These are phyloP conservation scores for Equus przewalskii DNA, from an alignment of 2,113 vertebrate genomes.

Conservation along the genomic window DNA sequence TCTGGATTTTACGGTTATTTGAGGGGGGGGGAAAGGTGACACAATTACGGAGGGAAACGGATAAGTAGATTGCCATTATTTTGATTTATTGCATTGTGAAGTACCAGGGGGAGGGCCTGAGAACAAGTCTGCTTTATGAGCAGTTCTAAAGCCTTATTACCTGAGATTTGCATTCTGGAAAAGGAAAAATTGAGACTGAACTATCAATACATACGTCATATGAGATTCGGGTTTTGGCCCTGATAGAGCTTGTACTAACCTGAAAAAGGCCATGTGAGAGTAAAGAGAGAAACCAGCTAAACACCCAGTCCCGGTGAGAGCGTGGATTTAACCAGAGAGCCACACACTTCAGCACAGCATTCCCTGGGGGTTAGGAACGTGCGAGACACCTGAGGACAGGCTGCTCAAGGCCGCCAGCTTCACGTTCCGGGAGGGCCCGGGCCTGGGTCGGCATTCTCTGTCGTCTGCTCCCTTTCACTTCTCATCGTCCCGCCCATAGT, in stretches of 20 bases:
- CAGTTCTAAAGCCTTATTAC: slow-evolving; percentile 85
- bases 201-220: slow-evolving; percentile 81
- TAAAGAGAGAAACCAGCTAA: slow-evolving; percentile 32
- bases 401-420: slow-evolving; percentile 36
- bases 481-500: slow-evolving; percentile 91
- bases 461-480: slow-evolving; percentile 83
- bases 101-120: slow-evolving; percentile 70
- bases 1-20: not conserved
- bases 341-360: slow-evolving; percentile 65
- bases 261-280: slow-evolving; percentile 63
- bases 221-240: slow-evolving; percentile 81
- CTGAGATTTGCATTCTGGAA: slow-evolving; percentile 87
- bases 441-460: not conserved
- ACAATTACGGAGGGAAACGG: slow-evolving; percentile 8
- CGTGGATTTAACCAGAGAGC: slow-evolving; percentile 79
- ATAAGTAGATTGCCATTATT: slow-evolving; percentile 29
- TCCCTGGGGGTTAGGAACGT: slow-evolving; percentile 1
- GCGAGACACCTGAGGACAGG: slow-evolving; percentile 73
- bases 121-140: slow-evolving; percentile 73
- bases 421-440: slow-evolving; percentile 58
- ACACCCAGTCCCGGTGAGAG: slow-evolving; percentile 66
- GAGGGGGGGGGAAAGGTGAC: slow-evolving; percentile 73
- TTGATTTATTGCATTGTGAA: slow-evolving; percentile 83
- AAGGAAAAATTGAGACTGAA: slow-evolving; percentile 85
- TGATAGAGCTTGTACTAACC: slow-evolving; percentile 70